Conservation (phyloP, 2,113 vertebrate species). For the Cinclus cinclus region DNA sequence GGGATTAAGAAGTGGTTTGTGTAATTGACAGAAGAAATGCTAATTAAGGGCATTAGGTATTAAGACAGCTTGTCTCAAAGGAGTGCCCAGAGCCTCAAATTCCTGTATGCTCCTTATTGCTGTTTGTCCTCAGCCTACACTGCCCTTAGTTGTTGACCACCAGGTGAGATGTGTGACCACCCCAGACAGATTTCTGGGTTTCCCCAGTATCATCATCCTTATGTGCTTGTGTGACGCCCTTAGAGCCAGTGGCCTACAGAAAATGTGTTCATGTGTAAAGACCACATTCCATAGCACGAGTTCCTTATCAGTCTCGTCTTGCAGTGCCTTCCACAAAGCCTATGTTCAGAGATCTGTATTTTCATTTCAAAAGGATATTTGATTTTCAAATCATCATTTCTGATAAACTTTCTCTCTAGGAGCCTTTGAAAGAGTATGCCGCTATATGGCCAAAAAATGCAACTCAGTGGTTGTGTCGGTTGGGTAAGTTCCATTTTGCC, state of each 20-base stretch:
- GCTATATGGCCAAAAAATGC: conserved; percentile 31
- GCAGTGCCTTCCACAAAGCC: background rate
- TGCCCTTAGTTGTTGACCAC: background rate
- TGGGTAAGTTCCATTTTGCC: conserved; percentile 20
- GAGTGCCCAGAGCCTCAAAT: background rate
- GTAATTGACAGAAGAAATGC: background rate
- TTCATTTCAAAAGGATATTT: background rate
- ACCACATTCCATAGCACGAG: background rate
- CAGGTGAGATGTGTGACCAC: background rate
- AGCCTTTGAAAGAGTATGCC: conserved; percentile 20
- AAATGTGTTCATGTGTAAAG: background rate
- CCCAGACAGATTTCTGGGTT: background rate
- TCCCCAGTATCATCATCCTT: background rate
- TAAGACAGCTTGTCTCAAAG: background rate
- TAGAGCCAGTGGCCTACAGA: background rate
- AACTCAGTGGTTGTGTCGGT: conserved; percentile 14
- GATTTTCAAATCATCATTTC: background rate
- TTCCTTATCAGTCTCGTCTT: fast-evolving
- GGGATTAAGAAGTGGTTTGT: background rate
- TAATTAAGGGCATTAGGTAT: background rate
- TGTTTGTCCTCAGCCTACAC: background rate
- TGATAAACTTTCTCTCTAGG: conserved; percentile 36
- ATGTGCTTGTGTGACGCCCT: background rate
- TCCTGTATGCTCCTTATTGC: background rate
- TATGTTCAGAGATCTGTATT: background rate